These are phyloP conservation scores for Bembecia ichneumoniformis DNA, from an alignment of 2,888 invertebrate genomes.

Conservation along the genomic window DNA sequence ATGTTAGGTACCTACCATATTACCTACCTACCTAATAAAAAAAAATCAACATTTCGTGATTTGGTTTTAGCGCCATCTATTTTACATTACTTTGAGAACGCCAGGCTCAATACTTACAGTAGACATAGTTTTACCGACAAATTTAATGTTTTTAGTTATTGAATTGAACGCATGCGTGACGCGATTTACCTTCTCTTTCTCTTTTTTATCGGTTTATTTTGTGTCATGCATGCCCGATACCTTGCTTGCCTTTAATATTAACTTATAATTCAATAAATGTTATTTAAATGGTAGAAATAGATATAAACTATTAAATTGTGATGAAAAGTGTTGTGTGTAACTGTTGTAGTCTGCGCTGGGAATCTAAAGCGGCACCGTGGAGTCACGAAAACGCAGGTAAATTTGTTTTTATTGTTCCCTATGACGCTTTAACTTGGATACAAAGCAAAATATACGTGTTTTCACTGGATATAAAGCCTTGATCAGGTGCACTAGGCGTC, in stretches of 20 bases:
- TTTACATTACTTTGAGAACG: too few relatives aligned
- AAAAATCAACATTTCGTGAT: too few relatives aligned
- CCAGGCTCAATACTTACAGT: too few relatives aligned
- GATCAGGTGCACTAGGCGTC: too few relatives aligned
- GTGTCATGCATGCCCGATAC: slow-evolving; percentile 54
- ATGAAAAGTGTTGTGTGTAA: slow-evolving; percentile 72
- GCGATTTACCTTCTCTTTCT: slow-evolving; percentile 51
- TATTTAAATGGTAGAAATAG: slow-evolving; percentile 57
- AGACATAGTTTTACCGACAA: background rate
- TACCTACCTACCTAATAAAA: too few relatives aligned
- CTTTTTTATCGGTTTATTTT: slow-evolving; percentile 65
- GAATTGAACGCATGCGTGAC: slow-evolving; percentile 61
- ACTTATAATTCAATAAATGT: slow-evolving; percentile 37
- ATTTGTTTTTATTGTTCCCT: slow-evolving; percentile 56
- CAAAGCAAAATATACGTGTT: too few relatives aligned
- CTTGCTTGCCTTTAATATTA: slow-evolving; percentile 64
- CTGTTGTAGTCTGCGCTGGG: slow-evolving; percentile 68
- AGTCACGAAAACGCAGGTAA: slow-evolving; percentile 74
- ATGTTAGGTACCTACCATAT: too few relatives aligned
- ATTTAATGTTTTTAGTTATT: too few relatives aligned
- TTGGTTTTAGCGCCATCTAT: too few relatives aligned
- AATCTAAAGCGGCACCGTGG: slow-evolving; percentile 73
- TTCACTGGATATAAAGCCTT: too few relatives aligned
- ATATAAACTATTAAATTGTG: slow-evolving; percentile 57
- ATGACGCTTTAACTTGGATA: slow-evolving; percentile 29